A percentile compares a stretch with the other conserved stretches of the same genome.
Evolutionary conservation across 92 coral and sea anemone species (phyloP).

Genomic region (Phenganax subtilis): DNA sequence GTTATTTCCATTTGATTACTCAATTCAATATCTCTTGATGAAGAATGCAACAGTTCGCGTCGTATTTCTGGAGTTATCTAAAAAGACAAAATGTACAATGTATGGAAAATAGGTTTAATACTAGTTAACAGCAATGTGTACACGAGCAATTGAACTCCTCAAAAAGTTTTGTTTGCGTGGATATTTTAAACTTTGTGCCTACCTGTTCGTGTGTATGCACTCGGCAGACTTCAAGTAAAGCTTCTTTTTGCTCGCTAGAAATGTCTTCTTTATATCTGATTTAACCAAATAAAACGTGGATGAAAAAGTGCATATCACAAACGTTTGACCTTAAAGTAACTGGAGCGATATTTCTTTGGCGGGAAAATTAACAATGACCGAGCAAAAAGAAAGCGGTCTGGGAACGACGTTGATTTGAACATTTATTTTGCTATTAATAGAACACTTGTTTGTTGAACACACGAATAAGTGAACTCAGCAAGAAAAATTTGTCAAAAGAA

Average conservation of each 20-base stretch:
- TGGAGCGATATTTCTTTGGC: no score
- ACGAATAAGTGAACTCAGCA: no score
- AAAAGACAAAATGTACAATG: neutral
- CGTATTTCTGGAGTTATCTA: constrained; percentile 91
- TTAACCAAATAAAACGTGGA: neutral
- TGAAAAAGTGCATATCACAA: neutral
- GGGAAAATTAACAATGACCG: no score
- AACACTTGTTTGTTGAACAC: no score
- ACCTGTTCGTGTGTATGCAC: constrained; percentile 80
- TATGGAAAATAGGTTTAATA: no score
- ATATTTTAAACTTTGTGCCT: neutral
- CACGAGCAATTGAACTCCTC: neutral
- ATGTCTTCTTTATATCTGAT: constrained; percentile 90
- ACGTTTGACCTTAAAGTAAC: neutral
- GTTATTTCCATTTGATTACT: constrained; percentile 17
- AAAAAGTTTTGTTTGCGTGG: neutral
- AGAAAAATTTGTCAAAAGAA: no score
- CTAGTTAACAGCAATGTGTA: neutral
- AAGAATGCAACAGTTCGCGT: constrained; percentile 75
- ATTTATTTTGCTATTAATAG: no score
- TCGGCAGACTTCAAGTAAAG: constrained; percentile 76
- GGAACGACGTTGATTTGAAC: no score
- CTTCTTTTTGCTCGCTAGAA: constrained; percentile 93
- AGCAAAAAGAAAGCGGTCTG: no score
- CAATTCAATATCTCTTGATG: constrained; percentile 68